Base-by-base conservation (phyloP, 2,797 vertebrate species). In the Uromys caudimaculatus region DNA sequence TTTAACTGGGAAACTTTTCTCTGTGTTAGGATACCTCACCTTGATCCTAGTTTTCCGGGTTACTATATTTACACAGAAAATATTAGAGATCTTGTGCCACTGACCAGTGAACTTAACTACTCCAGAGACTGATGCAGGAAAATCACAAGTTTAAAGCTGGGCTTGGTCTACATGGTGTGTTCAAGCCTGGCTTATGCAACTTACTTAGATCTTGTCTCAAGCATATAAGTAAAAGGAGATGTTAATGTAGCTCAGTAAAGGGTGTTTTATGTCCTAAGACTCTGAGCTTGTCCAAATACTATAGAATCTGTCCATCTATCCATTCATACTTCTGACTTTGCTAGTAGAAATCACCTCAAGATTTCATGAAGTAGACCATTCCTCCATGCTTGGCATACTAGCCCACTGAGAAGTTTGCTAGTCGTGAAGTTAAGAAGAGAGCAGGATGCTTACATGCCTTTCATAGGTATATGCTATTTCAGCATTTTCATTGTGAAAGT, bases 401-500 rank as follows among this genome's bases (percentile, higher is more conserved):
- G 35, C 14, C 35, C 10, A 3, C 6, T 16, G 32, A 73, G 50
- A 82, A 60, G 6, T 47, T 11, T 52, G 47, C 23, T 75, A 41
- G 1, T 50, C 21, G 27, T 84, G 54, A 94, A 93, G 23, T 77
- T 50, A 32, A 38, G 62, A 69, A 90, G 38, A 41, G 17, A 16
- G 6, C 79, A 84, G 12, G 11, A 19, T 60, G 4, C 6, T 38
- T 35, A 41, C 0, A 64, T 0, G 4, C 6, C 93, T 87, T 50
- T 50, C 47, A 96, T 81, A 88, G 41, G 90, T 90, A 24, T 75
- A 78, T 10, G 75, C 81, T 94, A 94, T 97, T 94, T 96, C 77
- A 92, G 96, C 50, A 47, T 97, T 96, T 93, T 95, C 94, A 97
- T 97, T 97, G 94, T 58, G 91, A 96, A 96, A 96, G 85, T 95